Base-by-base conservation (phyloP, 2,113 vertebrate genomes). In the Acrocephalus kingi region DNA sequence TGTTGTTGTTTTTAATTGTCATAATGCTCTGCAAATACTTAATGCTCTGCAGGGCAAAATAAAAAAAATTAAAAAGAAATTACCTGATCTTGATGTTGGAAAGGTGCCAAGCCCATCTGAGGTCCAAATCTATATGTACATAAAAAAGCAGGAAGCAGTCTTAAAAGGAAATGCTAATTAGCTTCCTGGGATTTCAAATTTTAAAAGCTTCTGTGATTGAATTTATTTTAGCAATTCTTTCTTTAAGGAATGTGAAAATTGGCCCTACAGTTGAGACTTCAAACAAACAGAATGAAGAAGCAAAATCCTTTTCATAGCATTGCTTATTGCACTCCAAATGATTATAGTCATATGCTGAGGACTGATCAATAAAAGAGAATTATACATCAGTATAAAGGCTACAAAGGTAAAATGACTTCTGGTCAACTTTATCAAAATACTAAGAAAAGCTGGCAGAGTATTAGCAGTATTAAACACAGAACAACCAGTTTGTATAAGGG, bases 131-230 rank as follows among this genome's bases (percentile, higher is more conserved):
- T 82, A 82, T 94, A 95, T 87, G 92, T 97, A 90, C 92, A 96
- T 96, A 92, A 95, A 97, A 97, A 97, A 72, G 96, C 97, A 98
- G 98, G 97, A 98, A 98, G 97, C 96, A 95, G 94, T 97, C 97
- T 97, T 97, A 96, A 97, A 98, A 98, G 97, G 96, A 97, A 72
- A 67, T 96, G 90, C 94, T 97, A 97, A 98, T 97, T 96, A 97
- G 95, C 94, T 97, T 98, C 97, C 97, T 97, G 97, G 96, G 97
- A 97, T 97, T 97, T 97, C 96, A 95, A 89, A 97, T 97, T 97
- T 97, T 98, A 98, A 98, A 98, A 97, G 97, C 97, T 97, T 96
- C 83, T 94, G 81, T 95, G 97, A 97, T 93, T 85, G 91, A 97
- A 97, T 97, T 96, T 97, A 96, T 97, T 97, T 96, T 66, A 72